Evolutionary conservation across 2,797 vertebrate genomes (phyloP).

Genomic region (Tapirus indicus): DNA sequence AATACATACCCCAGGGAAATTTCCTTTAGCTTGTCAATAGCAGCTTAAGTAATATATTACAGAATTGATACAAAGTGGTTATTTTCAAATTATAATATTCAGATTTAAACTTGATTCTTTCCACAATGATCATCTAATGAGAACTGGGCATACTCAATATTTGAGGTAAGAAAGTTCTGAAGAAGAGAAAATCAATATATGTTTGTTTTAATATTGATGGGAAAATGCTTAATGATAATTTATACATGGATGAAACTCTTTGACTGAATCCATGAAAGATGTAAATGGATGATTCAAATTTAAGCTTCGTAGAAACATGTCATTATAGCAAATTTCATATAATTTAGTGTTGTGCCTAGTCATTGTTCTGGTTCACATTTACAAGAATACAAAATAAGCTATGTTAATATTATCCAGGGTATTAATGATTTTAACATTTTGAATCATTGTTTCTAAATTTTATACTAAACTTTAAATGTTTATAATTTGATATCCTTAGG

Average conservation of each 20-base stretch:
- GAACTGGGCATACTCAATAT: background rate
- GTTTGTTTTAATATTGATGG: background rate
- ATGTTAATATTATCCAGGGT: background rate
- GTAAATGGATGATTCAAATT: background rate
- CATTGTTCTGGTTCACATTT: background rate
- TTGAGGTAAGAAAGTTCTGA: background rate
- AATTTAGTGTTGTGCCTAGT: background rate
- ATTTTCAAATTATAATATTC: constrained; percentile 21
- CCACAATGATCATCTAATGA: background rate
- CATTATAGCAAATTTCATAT: background rate
- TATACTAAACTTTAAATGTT: background rate
- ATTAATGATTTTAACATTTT: background rate
- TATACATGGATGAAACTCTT: background rate
- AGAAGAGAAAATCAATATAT: background rate
- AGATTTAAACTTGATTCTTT: background rate
- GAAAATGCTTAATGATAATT: background rate
- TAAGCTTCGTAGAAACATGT: background rate
- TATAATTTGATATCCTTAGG: background rate
- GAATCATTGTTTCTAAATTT: background rate
- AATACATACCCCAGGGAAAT: background rate
- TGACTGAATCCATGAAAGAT: background rate
- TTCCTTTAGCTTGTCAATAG: background rate
- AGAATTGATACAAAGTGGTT: background rate
- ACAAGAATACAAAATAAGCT: background rate
- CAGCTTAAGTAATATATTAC: background rate